A percentile compares a stretch with the other conserved stretches of the same genome.
Evolutionary conservation across 2,113 vertebrate genomes (phyloP).

Genomic region (Fulica atra): DNA sequence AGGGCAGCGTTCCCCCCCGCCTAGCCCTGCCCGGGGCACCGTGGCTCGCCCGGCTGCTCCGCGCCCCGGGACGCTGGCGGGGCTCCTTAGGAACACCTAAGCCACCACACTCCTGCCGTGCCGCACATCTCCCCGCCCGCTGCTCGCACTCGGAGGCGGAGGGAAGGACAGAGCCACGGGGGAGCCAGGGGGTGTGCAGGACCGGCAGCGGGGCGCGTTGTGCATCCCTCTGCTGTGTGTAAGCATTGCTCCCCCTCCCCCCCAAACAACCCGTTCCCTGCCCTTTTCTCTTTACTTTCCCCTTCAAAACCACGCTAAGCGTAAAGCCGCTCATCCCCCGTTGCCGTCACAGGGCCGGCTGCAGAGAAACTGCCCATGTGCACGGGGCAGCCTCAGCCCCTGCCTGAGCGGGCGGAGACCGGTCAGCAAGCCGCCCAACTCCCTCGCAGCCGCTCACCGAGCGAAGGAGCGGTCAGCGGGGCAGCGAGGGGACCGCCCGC

Average conservation of each 20-base stretch:
- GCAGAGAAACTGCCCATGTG: not conserved
- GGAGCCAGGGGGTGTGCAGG: not conserved
- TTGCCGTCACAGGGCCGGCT: too few species aligned
- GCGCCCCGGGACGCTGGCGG: accelerated
- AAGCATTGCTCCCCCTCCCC: too few species aligned
- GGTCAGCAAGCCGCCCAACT: accelerated
- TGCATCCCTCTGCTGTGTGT: not conserved
- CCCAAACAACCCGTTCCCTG: too few species aligned
- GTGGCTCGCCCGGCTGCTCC: too few species aligned
- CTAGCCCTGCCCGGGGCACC: too few species aligned
- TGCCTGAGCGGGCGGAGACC: not conserved
- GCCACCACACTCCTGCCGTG: not conserved
- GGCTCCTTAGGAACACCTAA: not conserved
- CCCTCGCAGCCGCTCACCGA: not conserved
- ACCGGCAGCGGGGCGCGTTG: not conserved
- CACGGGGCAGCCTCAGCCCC: not conserved
- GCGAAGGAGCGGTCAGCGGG: too few species aligned
- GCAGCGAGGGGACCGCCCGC: too few species aligned
- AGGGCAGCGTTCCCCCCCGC: not conserved
- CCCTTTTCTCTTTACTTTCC: not conserved
- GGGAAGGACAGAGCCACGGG: not conserved
- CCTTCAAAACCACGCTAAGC: accelerated
- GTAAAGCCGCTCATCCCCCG: accelerated
- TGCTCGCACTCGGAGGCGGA: not conserved
- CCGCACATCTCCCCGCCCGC: too few species aligned